Base-by-base conservation (phyloP, 2,113 vertebrate genomes). In the Gracilinanus agilis region DNA sequence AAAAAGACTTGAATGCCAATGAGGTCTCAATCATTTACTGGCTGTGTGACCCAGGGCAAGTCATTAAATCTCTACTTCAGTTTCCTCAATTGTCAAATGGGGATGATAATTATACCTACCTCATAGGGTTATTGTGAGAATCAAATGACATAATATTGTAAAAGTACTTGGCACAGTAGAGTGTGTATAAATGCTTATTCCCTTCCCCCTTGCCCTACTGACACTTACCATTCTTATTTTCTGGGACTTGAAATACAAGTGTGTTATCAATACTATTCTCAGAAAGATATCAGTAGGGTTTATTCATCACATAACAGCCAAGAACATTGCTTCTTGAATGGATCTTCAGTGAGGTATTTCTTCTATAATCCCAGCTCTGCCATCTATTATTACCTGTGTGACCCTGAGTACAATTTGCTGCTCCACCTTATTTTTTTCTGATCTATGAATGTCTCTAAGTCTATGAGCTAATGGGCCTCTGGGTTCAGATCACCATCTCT, bases 301-400 rank as follows among this genome's bases (percentile, higher is more conserved):
- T 91, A 55, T 40, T 54, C 11, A 3, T 44, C n/a, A 44, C 92
- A 88, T 3, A 92, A 29, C 53, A 54, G 55, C 3, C 21, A 93
- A 95, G 24, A 93, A 95, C 53, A 55, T 58, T 24, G 67, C 58
- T 75, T n/a, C 29, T 75, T 75, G 34, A n/a, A 75, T 75, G 61
- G 61, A 75, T 75, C 34, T n/a, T 75, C 61, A 75, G 27, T 61
- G 58, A 61, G 29, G 13, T 75, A n/a, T 75, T 75, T 75, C 29
- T 75, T 75, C 29, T 75, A n/a, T 75, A 75, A 34, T 16, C 29
- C 34, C 5, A n/a, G 3, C 34, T 67, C 58, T 67, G 58, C 29
- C 34, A 67, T 11, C 27, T 34, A 67, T 67, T 34, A 67, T 67
- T 67, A 34, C 29, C 29, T 67, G 27, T 67, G 27, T 75, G 34